Conservation (phyloP, 2,888 invertebrate species). For the Zele albiditarsus region DNA sequence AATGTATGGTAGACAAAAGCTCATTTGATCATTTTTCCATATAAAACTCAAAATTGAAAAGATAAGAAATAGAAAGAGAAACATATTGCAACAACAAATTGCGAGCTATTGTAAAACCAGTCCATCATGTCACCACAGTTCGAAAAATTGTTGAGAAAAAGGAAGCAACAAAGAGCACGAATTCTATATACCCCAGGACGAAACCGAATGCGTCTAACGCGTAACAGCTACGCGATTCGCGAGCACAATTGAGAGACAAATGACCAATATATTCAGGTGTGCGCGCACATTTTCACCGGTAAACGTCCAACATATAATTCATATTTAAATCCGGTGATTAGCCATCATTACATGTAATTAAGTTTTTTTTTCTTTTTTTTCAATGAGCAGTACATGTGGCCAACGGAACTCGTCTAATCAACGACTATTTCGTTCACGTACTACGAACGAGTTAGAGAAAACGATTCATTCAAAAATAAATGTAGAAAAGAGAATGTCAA, state of each 20-base stretch:
- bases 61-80: conserved; percentile 8
- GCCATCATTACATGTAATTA: not conserved
- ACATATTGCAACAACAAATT: conserved; percentile 7
- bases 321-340: not conserved
- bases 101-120: conserved; percentile 14
- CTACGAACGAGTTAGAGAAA: conserved; percentile 18
- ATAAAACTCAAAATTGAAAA: not conserved
- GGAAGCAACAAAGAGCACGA: conserved; percentile 25
- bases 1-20: not conserved
- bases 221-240: conserved; percentile 68
- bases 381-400: not conserved
- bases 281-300: not conserved
- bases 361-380: not conserved
- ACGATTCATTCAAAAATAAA: not conserved
- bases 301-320: not conserved
- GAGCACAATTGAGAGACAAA: conserved; percentile 47
- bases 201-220: conserved; percentile 60
- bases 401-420: not conserved
- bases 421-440: too few relatives aligned
- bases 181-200: conserved; percentile 27
- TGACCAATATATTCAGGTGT: conserved; percentile 43
- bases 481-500: not conserved
- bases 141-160: conserved; percentile 15
- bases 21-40: conserved; percentile 14
- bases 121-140: not conserved